phyloP scores from a whole-genome alignment of 2,797 vertebrate genomes.

The Fringilla coelebs region DNA sequence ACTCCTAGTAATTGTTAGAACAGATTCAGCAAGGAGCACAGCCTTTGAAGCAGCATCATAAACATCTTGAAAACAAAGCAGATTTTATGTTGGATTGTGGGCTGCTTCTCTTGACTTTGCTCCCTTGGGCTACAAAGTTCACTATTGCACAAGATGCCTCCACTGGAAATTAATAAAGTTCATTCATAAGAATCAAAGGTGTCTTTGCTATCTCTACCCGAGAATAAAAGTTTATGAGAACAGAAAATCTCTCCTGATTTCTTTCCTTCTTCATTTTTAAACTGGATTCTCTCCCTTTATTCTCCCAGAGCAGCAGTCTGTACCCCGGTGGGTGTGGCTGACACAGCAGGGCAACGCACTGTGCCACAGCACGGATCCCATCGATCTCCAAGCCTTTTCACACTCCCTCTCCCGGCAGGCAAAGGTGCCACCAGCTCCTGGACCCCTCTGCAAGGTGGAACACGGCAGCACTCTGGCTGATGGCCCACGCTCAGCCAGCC shows the following conservation, averaged over 20 bases:
- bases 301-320: not conserved
- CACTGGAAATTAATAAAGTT: not conserved
- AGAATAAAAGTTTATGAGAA: not conserved
- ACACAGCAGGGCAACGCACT: not conserved
- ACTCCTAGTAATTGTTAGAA: not conserved
- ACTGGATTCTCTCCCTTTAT: fast-evolving
- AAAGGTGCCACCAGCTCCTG: not conserved
- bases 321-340: not conserved
- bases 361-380: no score
- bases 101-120: not conserved
- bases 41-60: not conserved
- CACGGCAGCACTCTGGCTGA: not conserved
- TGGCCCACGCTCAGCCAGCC: not conserved
- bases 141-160: not conserved
- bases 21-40: fast-evolving
- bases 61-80: not conserved
- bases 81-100: not conserved
- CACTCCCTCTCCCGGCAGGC: not conserved
- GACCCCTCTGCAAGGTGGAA: not conserved
- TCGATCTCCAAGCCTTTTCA: not conserved
- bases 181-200: not conserved
- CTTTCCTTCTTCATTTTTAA: not conserved
- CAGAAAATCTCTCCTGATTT: not conserved
- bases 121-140: not conserved
- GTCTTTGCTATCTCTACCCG: not conserved